Conservation (phyloP, 2,888 invertebrate genomes). For the Griposia aprilina region DNA sequence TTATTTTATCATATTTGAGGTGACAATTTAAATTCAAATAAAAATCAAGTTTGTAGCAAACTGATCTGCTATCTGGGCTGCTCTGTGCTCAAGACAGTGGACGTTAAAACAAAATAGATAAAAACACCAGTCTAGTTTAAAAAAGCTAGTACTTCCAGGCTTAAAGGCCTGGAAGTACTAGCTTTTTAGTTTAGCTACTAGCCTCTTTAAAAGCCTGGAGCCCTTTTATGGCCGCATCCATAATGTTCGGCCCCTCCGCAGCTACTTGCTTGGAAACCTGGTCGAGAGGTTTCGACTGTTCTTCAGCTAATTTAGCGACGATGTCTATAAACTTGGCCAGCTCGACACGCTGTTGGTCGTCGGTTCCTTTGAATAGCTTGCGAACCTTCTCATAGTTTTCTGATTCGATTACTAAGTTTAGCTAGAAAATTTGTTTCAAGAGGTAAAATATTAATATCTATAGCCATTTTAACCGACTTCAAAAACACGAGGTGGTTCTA, state of each 20-base stretch:
- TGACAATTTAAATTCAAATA: no score
- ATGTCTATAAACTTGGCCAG: constrained; percentile 7
- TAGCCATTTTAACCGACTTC: no score
- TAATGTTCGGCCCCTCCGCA: neutral
- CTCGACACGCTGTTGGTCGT: neutral
- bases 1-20: no score
- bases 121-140: neutral
- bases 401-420: neutral
- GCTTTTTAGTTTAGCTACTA: no score
- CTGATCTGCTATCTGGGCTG: no score
- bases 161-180: no score
- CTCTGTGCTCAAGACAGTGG: no score
- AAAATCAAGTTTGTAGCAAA: no score
- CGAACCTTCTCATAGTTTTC: neutral
- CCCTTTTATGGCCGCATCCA: constrained; percentile 21
- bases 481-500: no score
- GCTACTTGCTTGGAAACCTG: neutral
- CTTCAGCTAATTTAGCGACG: neutral
- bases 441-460: neutral
- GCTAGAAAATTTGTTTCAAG: constrained; percentile 2
- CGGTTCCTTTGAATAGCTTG: neutral
- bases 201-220: constrained; percentile 17
- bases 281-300: constrained; percentile 8
- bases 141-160: neutral
- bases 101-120: neutral